A percentile compares a stretch with the other conserved stretches of the same genome.
Evolutionary conservation across 2,888 invertebrate genomes (phyloP).

Genomic region (Drosophila prostipennis): DNA sequence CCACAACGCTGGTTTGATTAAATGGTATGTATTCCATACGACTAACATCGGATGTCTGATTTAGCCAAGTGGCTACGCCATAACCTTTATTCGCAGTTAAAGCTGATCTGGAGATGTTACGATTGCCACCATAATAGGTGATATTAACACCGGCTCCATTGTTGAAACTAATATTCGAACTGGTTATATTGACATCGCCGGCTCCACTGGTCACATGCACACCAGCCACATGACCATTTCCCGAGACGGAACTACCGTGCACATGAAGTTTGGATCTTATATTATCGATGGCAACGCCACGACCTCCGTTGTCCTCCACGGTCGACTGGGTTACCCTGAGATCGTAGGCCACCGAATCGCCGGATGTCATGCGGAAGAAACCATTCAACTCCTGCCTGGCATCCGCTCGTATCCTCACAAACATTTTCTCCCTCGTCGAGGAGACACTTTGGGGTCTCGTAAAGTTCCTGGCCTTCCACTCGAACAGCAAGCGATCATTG

Average conservation of each 20-base stretch:
- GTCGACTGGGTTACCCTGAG: slow-evolving; percentile 93
- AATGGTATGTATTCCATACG: slow-evolving; percentile 90
- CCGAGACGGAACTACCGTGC: slow-evolving; percentile 91
- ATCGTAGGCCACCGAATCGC: slow-evolving; percentile 92
- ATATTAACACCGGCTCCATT: slow-evolving; percentile 97
- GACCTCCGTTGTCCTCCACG: slow-evolving; percentile 95
- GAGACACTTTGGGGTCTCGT: slow-evolving; percentile 95
- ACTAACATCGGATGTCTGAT: slow-evolving; percentile 88
- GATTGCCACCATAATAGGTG: slow-evolving; percentile 96
- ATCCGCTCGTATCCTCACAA: slow-evolving; percentile 91
- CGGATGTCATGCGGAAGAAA: slow-evolving; percentile 91
- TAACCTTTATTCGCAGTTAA: slow-evolving; percentile 95
- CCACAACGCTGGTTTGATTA: slow-evolving; percentile 94
- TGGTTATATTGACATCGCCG: slow-evolving; percentile 96
- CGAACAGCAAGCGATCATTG: slow-evolving; percentile 89
- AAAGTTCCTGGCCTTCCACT: slow-evolving; percentile 91
- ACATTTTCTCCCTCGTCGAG: slow-evolving; percentile 91
- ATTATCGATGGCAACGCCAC: slow-evolving; percentile 97
- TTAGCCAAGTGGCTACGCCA: slow-evolving; percentile 95
- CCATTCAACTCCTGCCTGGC: slow-evolving; percentile 90
- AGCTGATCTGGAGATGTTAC: slow-evolving; percentile 94
- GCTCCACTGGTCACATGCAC: slow-evolving; percentile 95
- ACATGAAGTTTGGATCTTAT: slow-evolving; percentile 95
- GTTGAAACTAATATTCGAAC: slow-evolving; percentile 95
- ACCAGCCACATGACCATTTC: slow-evolving; percentile 95